Evolutionary conservation across 2,113 vertebrate species (phyloP).

Genomic region (Lepus americanus): DNA sequence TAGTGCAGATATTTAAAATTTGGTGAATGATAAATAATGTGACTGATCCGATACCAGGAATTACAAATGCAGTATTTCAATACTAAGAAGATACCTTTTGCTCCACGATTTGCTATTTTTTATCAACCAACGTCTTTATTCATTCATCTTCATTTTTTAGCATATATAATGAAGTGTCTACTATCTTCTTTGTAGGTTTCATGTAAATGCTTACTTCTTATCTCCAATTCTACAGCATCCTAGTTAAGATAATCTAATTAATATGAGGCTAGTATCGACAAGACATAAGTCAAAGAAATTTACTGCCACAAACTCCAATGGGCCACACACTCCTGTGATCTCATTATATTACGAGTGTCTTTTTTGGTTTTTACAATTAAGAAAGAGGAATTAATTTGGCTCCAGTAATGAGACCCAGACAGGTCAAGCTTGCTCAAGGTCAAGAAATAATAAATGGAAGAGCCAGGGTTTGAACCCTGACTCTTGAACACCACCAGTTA

Average conservation of each 20-base stretch:
- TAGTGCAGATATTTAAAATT: not conserved
- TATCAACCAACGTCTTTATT: not conserved
- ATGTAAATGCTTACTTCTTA: not conserved
- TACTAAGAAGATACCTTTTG: not conserved
- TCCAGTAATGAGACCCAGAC: not conserved
- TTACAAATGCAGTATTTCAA: not conserved
- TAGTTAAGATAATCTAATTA: not conserved
- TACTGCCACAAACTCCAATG: not conserved
- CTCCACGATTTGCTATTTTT: not conserved
- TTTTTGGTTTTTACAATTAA: not conserved
- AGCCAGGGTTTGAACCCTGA: not conserved
- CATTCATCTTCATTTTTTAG: not conserved
- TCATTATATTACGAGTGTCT: not conserved
- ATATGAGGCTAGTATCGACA: not conserved
- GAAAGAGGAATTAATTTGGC: not conserved
- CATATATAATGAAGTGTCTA: not conserved
- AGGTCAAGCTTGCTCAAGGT: not conserved
- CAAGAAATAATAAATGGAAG: not conserved
- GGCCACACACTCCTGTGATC: not conserved
- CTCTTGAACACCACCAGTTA: too few species aligned
- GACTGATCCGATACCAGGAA: not conserved
- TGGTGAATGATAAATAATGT: not conserved
- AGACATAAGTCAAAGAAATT: not conserved
- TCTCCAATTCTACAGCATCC: accelerated
- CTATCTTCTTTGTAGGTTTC: not conserved